Base-by-base conservation (phyloP, 2,888 invertebrate genomes). In the Drosophila anomelani region DNA sequence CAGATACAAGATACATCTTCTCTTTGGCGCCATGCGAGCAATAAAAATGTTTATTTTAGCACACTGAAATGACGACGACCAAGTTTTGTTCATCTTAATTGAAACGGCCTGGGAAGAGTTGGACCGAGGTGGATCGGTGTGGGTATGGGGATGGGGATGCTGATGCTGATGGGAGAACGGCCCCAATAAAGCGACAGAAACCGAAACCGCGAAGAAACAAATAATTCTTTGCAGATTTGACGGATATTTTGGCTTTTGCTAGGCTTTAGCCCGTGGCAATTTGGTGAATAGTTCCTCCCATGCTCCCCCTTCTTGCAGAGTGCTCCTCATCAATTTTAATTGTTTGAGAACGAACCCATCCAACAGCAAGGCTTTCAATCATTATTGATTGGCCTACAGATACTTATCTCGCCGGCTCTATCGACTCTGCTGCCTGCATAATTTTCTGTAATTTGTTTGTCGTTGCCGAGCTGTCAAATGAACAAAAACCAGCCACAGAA, bases 41-140 rank as follows among this genome's bases (percentile, higher is more conserved):
- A 84, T 87, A 84, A 84, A 70, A 81, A 85, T 84, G 73, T 78
- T 87, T 80, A 81, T 84, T 84, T 84, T 81, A 60, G 81, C 85
- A 75, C 82, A 80, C 72, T 57, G 64, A 78, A 70, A 72, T 51
- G 56, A 80, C 58, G 66, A 66, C 73, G 71, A 79, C 62, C 75
- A 78, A 81, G 60, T 73, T 85, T 70, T 47, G 55, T 67, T 69
- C 70, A 49, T 43, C 64, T 69, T 73, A 81, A 81, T 85, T 81
- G 75, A 83, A 82, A 79, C 46, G 62, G 77, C 71, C 53, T 70
- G 49, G 54, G 59, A 68, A 39, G 43, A 67, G 26, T 64, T 53
- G 63, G 47, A 39, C 23, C 36, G 53, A 36, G 53, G 38, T 23
- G 34, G 36, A 23, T 54, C 15, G 20, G 32, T 34, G 32, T 29